Base-by-base conservation (phyloP, 2,888 invertebrate species). In the Frankliniella fusca region DNA sequence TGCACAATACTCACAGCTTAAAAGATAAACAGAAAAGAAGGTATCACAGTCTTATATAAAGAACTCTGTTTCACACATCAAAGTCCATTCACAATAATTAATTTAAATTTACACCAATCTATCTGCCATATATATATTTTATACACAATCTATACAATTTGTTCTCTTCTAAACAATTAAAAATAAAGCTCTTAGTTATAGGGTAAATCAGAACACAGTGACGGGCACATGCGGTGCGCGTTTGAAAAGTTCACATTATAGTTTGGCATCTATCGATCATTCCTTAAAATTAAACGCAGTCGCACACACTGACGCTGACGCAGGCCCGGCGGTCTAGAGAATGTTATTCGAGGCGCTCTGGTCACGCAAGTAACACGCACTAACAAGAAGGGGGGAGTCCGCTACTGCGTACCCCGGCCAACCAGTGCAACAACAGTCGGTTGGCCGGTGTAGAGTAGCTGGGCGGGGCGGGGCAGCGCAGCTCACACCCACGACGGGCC, bases 401-500 rank as follows among this genome's bases (percentile, higher is more conserved):
- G 23, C 70, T 76, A 76, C 70, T 76, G 8, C 27, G 70, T 76
- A 27, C 70, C 70, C 70, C 70, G 70, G 70, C 70, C 70, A 27
- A 12, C 70, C 23, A 23, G 23, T 11, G 7, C 15, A 0, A 54
- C 54, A 20, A 54, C 70, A 8, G 27, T 7, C 27, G 70, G 70
- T 27, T 76, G 70, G 70, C 70, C 27, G 70, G 23, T n/a, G 70
- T 23, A 70, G 70, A 76, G 70, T 23, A 76, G 70, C 70, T 27
- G 38, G 23, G n/a, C 18, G 70, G 23, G 23, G 23, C 70, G 23
- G 70, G 23, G 54, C 54, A 1, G 70, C 7, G 70, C 65, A n/a
- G 0, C 70, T 76, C 23, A 76, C 23, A 76, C 70, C 70, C 70
- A 76, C 89, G 89, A 89, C 80, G 89, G 88, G 54, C 90, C 90